Evolutionary conservation across 2,888 invertebrate genomes (phyloP).

Genomic region (Microctonus aethiopoides): DNA sequence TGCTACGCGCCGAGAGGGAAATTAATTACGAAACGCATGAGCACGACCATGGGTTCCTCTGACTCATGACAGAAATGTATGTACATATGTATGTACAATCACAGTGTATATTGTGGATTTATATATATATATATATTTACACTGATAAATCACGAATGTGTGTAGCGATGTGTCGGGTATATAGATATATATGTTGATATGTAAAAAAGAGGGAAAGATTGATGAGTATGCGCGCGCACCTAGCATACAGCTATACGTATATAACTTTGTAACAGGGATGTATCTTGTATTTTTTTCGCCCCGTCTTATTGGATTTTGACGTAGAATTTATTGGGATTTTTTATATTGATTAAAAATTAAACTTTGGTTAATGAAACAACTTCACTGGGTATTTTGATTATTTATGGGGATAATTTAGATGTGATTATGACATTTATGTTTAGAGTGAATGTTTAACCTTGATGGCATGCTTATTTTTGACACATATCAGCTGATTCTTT

Average conservation of each 20-base stretch:
- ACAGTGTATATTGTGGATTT: slow-evolving; percentile 23
- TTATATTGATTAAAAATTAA: no score
- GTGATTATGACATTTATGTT: no score
- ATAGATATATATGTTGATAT: not conserved
- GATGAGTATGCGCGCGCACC: not conserved
- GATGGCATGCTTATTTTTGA: slow-evolving; percentile 33
- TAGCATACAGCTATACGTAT: not conserved
- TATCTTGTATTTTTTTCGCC: not conserved
- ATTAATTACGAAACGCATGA: slow-evolving; percentile 55
- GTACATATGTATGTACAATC: no score
- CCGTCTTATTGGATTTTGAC: no score
- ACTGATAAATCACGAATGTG: no score
- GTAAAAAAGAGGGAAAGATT: not conserved
- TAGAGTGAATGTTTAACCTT: slow-evolving; percentile 3
- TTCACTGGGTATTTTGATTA: no score
- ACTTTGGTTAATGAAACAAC: no score
- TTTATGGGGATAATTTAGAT: not conserved
- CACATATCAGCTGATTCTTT: slow-evolving; percentile 41
- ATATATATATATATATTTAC: not conserved
- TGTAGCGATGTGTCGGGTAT: not conserved
- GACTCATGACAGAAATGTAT: slow-evolving; percentile 61
- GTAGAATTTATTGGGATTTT: no score
- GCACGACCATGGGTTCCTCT: slow-evolving; percentile 53
- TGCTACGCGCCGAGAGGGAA: slow-evolving; percentile 29
- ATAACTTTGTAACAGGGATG: not conserved